phyloP scores from a whole-genome alignment of 1,140 invertebrate genomes.

The Philotrypesis tridentata region DNA sequence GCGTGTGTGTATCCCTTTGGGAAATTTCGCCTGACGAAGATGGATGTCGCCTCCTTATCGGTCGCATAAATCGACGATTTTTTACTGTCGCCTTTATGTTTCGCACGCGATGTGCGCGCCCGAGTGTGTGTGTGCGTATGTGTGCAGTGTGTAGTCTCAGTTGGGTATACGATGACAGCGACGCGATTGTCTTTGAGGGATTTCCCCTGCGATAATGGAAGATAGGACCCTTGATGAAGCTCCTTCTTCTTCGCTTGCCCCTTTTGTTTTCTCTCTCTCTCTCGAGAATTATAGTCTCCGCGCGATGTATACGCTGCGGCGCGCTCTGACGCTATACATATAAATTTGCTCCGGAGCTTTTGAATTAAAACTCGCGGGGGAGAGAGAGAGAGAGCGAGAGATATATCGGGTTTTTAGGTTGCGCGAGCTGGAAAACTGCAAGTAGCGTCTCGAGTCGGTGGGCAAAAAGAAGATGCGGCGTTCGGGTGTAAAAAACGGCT shows the following conservation, averaged over 20 bases:
- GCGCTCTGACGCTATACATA: too few relatives aligned
- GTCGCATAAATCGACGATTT: constrained; percentile 55
- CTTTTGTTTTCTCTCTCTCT: background rate
- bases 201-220: constrained; percentile 4
- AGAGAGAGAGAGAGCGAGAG: too few relatives aligned
- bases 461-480: background rate
- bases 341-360: background rate
- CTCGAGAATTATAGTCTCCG: too few relatives aligned
- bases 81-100: constrained; percentile 2
- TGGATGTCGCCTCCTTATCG: constrained; percentile 57
- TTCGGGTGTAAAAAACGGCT: constrained; percentile 1
- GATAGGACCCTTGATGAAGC: background rate
- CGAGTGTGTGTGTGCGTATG: too few relatives aligned
- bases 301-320: too few relatives aligned
- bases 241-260: background rate
- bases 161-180: background rate
- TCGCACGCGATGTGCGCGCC: too few relatives aligned
- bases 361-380: background rate
- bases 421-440: constrained; percentile 21
- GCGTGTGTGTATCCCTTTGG: constrained; percentile 56
- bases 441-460: background rate
- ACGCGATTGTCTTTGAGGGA: constrained; percentile 3
- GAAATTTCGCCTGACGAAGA: constrained; percentile 63
- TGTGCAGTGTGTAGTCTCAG: background rate
- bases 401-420: background rate